Evolutionary conservation across 1,140 invertebrate species (phyloP).

Genomic region (Drosophila hydei): DNA sequence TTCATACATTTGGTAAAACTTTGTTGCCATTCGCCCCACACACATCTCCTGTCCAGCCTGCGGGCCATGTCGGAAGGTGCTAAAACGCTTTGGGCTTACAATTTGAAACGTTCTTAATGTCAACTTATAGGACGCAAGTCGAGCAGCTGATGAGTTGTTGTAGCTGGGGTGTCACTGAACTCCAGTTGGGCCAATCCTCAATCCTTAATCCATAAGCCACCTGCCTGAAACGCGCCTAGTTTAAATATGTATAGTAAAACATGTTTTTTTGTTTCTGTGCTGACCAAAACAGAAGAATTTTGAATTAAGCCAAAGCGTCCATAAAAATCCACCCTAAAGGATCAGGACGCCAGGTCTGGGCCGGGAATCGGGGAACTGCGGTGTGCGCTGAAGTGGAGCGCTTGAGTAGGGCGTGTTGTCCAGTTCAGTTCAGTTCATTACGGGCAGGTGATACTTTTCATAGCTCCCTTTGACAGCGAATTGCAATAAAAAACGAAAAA

Average conservation of each 20-base stretch:
- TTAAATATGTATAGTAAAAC: conserved; percentile 31
- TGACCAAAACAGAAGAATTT: conserved; percentile 74
- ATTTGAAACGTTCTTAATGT: conserved; percentile 56
- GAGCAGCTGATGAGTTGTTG: conserved; percentile 46
- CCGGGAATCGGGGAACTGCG: neutral
- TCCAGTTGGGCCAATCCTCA: conserved; percentile 32
- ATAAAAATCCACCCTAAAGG: conserved; percentile 71
- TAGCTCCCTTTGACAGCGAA: conserved; percentile 15
- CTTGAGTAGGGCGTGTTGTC: conserved; percentile 31
- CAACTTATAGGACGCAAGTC: conserved; percentile 13
- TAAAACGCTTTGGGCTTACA: conserved; percentile 64
- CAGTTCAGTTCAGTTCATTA: conserved; percentile 1
- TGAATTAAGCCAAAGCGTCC: conserved; percentile 75
- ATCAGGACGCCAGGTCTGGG: conserved; percentile 18
- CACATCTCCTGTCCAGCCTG: neutral
- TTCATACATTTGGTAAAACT: conserved; percentile 43
- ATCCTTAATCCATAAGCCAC: conserved; percentile 66
- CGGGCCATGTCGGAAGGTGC: conserved; percentile 51
- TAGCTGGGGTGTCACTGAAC: conserved; percentile 62
- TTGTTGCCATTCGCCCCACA: conserved; percentile 50
- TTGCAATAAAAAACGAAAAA: conserved; percentile 16
- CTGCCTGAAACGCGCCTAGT: conserved; percentile 66
- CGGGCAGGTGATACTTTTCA: conserved; percentile 73
- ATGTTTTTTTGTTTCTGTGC: conserved; percentile 20
- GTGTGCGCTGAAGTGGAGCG: conserved; percentile 79